Base-by-base conservation (phyloP, 2,113 vertebrate species). In the Eretmochelys imbricata region DNA sequence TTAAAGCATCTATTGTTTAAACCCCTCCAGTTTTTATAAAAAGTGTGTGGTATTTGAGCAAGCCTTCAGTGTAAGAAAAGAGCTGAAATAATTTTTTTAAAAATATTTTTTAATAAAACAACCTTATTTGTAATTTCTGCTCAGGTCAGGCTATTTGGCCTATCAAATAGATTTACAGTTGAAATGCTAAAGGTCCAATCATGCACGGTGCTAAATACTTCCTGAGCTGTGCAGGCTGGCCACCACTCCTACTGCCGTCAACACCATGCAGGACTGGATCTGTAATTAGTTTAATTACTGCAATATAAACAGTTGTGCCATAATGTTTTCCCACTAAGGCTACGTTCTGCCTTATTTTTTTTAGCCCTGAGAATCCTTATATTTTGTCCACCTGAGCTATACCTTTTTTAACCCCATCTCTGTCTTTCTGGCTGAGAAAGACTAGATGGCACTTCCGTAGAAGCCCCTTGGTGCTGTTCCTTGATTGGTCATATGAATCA, bases 401-500 rank as follows among this genome's bases (percentile, higher is more conserved):
- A n/a, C 51, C 24, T 20, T 69, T 80, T n/a, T 20, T 42, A 59
- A 42, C n/a, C 79, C 10, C n/a, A 6, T 87, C 8, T 59, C 27
- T 83, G 17, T 80, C 49, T 89, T 57, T 38, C 10, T 89, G 78
- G 83, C 69, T 88, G 82, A 88, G 84, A 22, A 11, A 19, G n/a
- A 38, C 65, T 72, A 72, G 51, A 49, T 9, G 75, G 2, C 17
- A 48, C 54, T 82, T 93, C 19, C 53, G 81, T 4, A 84, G 80
- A 62, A 89, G 14, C 24, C 79, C 89, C 78, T 9, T 10, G 35
- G 2, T 46, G 24, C 11, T 69, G 13, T 65, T 95, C 84, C 53
- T 13, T 35, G 10, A 29, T 2, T 0, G 0, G 19, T 29, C 0
- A 1, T 54, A 82, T 38, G 53, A 78, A 8, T 79, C 1, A 1